These are phyloP conservation scores for Progne subis DNA, from an alignment of 2,113 vertebrate genomes.

Conservation along the genomic window DNA sequence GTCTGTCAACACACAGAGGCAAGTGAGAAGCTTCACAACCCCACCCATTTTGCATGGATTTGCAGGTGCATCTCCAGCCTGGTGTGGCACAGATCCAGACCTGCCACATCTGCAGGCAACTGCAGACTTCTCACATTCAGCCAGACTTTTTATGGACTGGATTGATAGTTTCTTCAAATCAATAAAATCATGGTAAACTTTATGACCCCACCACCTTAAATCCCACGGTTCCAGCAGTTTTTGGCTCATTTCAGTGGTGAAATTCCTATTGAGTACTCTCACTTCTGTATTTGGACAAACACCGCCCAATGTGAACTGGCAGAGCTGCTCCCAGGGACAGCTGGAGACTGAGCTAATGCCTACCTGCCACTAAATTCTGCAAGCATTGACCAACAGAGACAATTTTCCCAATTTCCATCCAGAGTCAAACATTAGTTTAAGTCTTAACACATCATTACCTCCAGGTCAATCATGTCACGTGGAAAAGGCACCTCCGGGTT, in stretches of 20 bases:
- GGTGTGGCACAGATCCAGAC: too few relatives aligned
- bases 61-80: neutral
- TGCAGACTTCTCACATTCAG: neutral
- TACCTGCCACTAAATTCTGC: neutral
- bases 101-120: neutral
- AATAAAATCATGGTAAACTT: accelerated
- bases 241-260: neutral
- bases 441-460: conserved; percentile 78
- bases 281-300: neutral
- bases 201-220: neutral
- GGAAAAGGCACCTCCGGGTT: conserved; percentile 98
- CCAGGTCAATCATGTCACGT: conserved; percentile 97
- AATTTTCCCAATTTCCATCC: neutral
- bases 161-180: neutral
- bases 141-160: neutral
- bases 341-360: neutral
- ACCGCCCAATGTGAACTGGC: accelerated
- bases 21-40: neutral
- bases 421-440: neutral
- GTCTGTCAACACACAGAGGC: too few relatives aligned
- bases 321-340: neutral
- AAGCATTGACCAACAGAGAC: accelerated
- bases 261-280: neutral
- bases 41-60: accelerated
- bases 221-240: neutral